Evolutionary conservation across 2,113 vertebrate species (phyloP).

Genomic region (Noctilio leporinus): DNA sequence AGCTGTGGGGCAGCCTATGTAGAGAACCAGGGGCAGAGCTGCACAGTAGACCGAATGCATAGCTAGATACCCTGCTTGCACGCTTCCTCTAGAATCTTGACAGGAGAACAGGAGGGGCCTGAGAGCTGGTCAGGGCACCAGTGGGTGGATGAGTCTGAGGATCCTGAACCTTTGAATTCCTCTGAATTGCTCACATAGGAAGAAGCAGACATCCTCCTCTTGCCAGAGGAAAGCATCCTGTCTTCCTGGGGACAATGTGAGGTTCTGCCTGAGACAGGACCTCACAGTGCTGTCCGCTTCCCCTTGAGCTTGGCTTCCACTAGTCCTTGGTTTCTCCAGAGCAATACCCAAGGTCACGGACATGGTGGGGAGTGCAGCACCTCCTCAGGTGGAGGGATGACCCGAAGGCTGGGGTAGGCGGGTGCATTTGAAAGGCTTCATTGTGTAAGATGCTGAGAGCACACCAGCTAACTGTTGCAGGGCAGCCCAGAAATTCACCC

Average conservation of each 20-base stretch:
- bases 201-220: background rate
- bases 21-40: background rate
- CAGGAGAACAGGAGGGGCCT: background rate
- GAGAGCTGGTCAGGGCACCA: background rate
- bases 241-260: background rate
- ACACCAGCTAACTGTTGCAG: background rate
- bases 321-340: background rate
- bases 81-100: background rate
- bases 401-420: background rate
- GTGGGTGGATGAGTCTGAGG: background rate
- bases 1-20: background rate
- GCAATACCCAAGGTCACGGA: background rate
- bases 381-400: background rate
- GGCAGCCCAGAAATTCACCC: too few relatives aligned
- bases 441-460: background rate
- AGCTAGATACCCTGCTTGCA: fast-evolving
- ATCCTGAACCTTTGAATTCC: background rate
- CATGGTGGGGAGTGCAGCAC: background rate
- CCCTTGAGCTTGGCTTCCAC: background rate
- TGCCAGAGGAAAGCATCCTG: background rate
- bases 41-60: too few relatives aligned
- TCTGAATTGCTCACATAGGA: background rate
- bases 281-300: background rate
- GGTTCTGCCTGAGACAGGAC: background rate
- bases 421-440: background rate